Conservation (phyloP, 2,797 vertebrate genomes). For the Bradypodion pumilum region DNA sequence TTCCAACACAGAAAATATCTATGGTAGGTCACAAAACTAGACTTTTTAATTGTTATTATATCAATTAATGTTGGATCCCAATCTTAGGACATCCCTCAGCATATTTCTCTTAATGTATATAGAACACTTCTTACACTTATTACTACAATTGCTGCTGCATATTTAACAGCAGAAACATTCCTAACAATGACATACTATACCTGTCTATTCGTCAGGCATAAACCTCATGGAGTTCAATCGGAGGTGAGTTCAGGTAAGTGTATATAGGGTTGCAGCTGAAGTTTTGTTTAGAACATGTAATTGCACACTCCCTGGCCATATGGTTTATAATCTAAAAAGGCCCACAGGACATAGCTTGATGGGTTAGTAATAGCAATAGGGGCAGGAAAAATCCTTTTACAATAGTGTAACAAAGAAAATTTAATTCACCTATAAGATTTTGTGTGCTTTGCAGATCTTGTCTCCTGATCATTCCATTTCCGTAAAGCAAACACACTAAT, state of each 20-base stretch:
- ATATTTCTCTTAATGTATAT: neutral
- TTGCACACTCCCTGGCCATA: neutral
- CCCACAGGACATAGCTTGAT: neutral
- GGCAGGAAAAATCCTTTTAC: neutral
- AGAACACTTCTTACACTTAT: too few species aligned
- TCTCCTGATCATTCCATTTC: neutral
- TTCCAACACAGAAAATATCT: neutral
- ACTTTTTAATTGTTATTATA: neutral
- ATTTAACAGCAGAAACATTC: neutral
- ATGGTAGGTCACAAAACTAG: neutral
- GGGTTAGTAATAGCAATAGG: neutral
- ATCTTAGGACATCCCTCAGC: neutral
- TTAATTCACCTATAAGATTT: constrained; percentile 45
- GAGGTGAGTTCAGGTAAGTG: neutral
- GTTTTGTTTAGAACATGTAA: neutral
- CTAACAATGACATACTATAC: neutral
- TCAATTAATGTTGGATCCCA: neutral
- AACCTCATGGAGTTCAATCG: neutral
- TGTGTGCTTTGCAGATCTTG: neutral
- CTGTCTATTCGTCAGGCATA: neutral
- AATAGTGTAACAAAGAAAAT: constrained; percentile 57
- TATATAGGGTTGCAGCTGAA: neutral
- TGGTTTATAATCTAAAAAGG: neutral
- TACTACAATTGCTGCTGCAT: neutral
- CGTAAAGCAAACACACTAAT: neutral